phyloP scores from a whole-genome alignment of 2,888 invertebrate species.

The Vesta saturnalis region DNA sequence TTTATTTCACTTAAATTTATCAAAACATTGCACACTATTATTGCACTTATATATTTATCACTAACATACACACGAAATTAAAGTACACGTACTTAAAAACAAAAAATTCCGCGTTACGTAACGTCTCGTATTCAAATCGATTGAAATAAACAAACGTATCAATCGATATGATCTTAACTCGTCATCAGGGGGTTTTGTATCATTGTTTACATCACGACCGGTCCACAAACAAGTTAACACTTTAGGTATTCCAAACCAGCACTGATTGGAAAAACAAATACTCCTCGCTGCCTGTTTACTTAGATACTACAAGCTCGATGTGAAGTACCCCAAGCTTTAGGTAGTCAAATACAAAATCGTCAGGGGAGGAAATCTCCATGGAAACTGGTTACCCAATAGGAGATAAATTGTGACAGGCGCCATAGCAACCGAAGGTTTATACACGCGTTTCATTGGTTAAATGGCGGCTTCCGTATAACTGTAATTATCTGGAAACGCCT shows the following conservation, averaged over 20 bases:
- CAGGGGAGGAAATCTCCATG: conserved; percentile 57
- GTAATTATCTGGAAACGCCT: conserved; percentile 57
- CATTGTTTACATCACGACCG: conserved; percentile 65
- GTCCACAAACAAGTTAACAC: conserved; percentile 64
- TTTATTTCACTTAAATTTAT: conserved; percentile 22
- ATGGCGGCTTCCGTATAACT: conserved; percentile 50
- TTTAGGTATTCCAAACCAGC: conserved; percentile 65
- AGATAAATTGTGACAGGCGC: conserved; percentile 41
- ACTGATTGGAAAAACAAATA: conserved; percentile 69
- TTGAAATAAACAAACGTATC: conserved; percentile 44
- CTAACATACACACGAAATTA: not conserved
- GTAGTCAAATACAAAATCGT: conserved; percentile 61
- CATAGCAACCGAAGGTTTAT: conserved; percentile 49
- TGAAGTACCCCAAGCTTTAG: conserved; percentile 65
- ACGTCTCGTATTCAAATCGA: conserved; percentile 36
- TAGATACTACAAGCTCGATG: conserved; percentile 64
- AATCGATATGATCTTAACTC: conserved; percentile 61
- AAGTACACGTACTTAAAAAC: conserved; percentile 11
- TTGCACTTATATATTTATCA: conserved; percentile 17
- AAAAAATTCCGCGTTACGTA: conserved; percentile 34
- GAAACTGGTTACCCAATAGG: conserved; percentile 51
- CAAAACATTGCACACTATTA: conserved; percentile 24
- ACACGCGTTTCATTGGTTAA: conserved; percentile 41
- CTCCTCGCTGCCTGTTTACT: conserved; percentile 64
- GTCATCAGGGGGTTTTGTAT: conserved; percentile 63